These are phyloP conservation scores for Diploscapter pachys DNA, from an alignment of 1,140 invertebrate genomes.

Conservation along the genomic window DNA sequence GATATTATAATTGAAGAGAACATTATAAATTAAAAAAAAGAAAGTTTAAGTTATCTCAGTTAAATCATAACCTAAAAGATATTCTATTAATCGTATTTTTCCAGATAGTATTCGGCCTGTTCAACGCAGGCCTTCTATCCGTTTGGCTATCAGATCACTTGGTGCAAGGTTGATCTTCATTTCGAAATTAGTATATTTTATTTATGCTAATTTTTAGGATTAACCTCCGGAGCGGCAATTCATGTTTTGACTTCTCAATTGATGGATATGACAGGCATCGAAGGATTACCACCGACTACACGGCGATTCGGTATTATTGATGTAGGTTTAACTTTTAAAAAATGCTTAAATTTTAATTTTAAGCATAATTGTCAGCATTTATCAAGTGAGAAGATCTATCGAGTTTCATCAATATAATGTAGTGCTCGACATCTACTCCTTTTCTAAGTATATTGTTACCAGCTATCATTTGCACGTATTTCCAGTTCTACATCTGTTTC, in stretches of 20 bases:
- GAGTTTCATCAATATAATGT: too few species aligned
- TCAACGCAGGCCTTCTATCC: constrained; percentile 61
- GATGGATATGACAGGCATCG: constrained; percentile 61
- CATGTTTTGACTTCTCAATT: constrained; percentile 63
- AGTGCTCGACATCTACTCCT: too few species aligned
- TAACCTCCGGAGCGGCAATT: constrained; percentile 63
- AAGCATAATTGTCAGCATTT: too few species aligned
- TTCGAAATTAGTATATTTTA: not conserved
- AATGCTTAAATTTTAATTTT: too few species aligned
- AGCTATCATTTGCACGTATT: not conserved
- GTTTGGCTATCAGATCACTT: constrained; percentile 62
- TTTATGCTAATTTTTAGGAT: constrained; percentile 36
- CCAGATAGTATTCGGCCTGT: constrained; percentile 58
- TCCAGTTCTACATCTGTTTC: constrained; percentile 61
- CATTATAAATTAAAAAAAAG: too few species aligned
- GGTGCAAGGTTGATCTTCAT: constrained; percentile 50
- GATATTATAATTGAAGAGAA: too few species aligned
- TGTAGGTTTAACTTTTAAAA: constrained; percentile 3
- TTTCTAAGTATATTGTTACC: not conserved
- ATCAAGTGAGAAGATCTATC: too few species aligned
- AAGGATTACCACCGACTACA: constrained; percentile 41
- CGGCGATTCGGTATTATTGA: constrained; percentile 36
- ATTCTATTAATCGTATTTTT: constrained; percentile 14
- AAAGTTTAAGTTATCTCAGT: too few species aligned
- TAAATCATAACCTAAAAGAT: too few species aligned